Percentiles rank a stretch among this genome's conserved stretches.
These are phyloP conservation scores for Tupaia tana DNA, from an alignment of 2,113 vertebrate species.

Conservation along the genomic window DNA sequence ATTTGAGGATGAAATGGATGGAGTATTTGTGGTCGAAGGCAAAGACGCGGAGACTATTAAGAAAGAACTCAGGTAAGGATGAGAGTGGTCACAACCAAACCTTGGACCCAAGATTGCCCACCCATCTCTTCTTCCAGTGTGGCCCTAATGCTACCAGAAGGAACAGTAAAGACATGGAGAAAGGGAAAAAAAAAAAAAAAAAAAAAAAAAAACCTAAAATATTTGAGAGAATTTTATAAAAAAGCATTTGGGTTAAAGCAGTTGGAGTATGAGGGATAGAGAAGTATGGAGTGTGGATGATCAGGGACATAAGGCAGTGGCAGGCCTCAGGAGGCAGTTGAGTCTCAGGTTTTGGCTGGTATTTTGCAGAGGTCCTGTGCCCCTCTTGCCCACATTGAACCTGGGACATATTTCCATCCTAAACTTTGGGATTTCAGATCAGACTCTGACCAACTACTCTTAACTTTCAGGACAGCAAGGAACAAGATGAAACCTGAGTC, in stretches of 20 bases:
- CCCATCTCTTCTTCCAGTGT: not conserved
- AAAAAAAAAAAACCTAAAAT: not conserved
- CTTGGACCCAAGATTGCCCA: not conserved
- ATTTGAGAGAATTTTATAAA: slow-evolving; percentile 6
- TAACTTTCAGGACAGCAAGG: slow-evolving; percentile 88
- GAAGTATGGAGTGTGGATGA: not conserved
- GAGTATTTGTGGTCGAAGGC: slow-evolving; percentile 90
- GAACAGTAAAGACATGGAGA: not conserved
- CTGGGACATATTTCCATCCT: not conserved
- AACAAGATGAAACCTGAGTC: slow-evolving; percentile 90
- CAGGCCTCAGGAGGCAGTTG: not conserved
- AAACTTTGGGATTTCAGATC: not conserved
- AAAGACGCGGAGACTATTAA: slow-evolving; percentile 86
- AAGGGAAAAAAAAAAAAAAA: not conserved
- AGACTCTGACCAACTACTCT: slow-evolving; percentile 30
- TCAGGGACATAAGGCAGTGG: not conserved
- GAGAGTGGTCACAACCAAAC: not conserved
- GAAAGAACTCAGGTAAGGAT: slow-evolving; percentile 90
- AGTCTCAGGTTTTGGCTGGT: too few species aligned
- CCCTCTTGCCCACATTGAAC: not conserved
- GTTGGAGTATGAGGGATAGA: not conserved
- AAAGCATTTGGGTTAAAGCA: slow-evolving; percentile 8
- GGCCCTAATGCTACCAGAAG: not conserved
- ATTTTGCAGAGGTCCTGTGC: not conserved
- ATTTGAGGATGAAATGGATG: slow-evolving; percentile 93